A percentile compares a stretch with the other conserved stretches of the same genome.
Evolutionary conservation across 2,888 invertebrate genomes (phyloP).

Genomic region (Germaria angustata): DNA sequence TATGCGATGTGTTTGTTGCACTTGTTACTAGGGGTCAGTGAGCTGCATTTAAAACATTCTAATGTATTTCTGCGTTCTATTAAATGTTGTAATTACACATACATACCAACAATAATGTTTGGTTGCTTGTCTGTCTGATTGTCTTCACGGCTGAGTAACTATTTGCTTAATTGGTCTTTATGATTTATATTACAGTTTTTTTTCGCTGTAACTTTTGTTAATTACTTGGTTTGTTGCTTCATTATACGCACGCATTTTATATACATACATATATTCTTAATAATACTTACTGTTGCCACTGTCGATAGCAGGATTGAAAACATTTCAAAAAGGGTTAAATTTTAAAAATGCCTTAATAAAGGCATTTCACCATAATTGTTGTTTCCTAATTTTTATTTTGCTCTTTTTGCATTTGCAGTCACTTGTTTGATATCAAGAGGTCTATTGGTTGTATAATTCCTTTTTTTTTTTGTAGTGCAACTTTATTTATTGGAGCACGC

Average conservation of each 20-base stretch:
- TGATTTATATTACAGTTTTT: conserved; percentile 28
- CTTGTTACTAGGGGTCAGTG: conserved; percentile 52
- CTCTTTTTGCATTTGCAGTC: conserved; percentile 29
- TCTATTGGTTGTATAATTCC: conserved; percentile 28
- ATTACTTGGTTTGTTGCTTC: not conserved
- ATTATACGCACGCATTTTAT: not conserved
- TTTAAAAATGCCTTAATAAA: not conserved
- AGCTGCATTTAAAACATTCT: conserved; percentile 24
- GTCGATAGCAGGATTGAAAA: not conserved
- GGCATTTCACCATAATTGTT: conserved; percentile 18
- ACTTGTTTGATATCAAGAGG: conserved; percentile 36
- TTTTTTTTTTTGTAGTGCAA: conserved; percentile 8
- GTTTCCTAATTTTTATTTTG: not conserved
- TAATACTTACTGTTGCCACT: not conserved
- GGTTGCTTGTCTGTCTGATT: not conserved
- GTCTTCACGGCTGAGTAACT: conserved; percentile 15
- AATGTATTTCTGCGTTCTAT: not conserved
- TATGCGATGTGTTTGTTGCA: conserved; percentile 22
- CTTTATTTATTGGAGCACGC: not conserved
- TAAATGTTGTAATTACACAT: not conserved
- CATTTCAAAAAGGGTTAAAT: not conserved
- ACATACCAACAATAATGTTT: not conserved
- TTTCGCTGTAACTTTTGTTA: not conserved
- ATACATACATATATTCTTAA: conserved; percentile 19
- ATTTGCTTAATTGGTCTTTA: conserved; percentile 58